Evolutionary conservation across 2,888 invertebrate genomes (phyloP).

Genomic region (Mantis religiosa): DNA sequence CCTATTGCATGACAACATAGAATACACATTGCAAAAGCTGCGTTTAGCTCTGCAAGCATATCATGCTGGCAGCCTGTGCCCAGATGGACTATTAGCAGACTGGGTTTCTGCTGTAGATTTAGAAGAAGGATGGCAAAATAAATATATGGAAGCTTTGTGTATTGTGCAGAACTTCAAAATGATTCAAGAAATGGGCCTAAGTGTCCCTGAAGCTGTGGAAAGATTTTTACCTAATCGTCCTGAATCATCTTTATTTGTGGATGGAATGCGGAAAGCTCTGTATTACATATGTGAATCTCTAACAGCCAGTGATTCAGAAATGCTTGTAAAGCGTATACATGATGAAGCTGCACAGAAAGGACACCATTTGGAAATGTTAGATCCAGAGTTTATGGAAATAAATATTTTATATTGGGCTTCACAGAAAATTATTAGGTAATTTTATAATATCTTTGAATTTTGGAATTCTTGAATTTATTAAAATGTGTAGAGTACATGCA

Average conservation of each 20-base stretch:
- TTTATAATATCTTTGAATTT: too few relatives aligned
- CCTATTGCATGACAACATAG: constrained; percentile 25
- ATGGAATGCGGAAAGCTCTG: constrained; percentile 46
- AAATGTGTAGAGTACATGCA: too few relatives aligned
- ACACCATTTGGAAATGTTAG: constrained; percentile 29
- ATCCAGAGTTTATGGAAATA: constrained; percentile 38
- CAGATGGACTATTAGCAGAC: constrained; percentile 18
- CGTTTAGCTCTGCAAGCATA: constrained; percentile 9
- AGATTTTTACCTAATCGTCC: constrained; percentile 43
- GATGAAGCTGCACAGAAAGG: constrained; percentile 34
- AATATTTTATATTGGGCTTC: constrained; percentile 40
- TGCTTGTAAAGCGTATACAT: constrained; percentile 34
- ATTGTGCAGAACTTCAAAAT: constrained; percentile 47
- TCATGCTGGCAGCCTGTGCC: constrained; percentile 2
- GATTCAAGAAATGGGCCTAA: not conserved
- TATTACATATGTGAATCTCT: constrained; percentile 48
- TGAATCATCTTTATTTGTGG: constrained; percentile 42
- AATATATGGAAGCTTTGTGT: constrained; percentile 51
- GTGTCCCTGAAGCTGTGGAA: constrained; percentile 31
- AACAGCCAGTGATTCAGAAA: constrained; percentile 37
- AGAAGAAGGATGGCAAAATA: constrained; percentile 43
- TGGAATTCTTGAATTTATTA: too few relatives aligned
- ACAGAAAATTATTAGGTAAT: constrained; percentile 33
- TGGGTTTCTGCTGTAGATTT: constrained; percentile 19
- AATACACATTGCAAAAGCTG: constrained; percentile 26